Base-by-base conservation (phyloP, 2,888 invertebrate species). In the Drosophila bunnanda region DNA sequence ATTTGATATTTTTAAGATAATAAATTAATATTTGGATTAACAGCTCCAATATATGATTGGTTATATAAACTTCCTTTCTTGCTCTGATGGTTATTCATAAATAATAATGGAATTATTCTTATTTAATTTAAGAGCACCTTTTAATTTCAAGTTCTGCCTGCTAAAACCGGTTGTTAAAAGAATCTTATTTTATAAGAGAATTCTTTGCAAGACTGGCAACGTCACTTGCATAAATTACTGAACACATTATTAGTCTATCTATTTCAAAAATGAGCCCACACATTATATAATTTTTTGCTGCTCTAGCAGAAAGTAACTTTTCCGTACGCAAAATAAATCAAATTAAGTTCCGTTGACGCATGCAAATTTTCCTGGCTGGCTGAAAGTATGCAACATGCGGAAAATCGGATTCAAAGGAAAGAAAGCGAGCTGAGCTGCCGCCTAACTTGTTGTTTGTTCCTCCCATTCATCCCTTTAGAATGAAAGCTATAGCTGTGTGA, bases 301-400 rank as follows among this genome's bases (percentile, higher is more conserved):
- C 44, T 61, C 20, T 52, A 41, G 67, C 56, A 41, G 15, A 41
- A 25, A 55, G 58, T 52, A 50, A 64, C 39, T 65, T n/a, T 41
- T 32, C 8, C 41, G 57, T 52, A 38, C 38, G 61, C 64, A 76
- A 76, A 76, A 76, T 75, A 78, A 87, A 84, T 79, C 82, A 77
- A 77, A 79, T 81, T 75, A 70, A 70, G 60, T 73, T 57, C 55
- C 36, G 52, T 60, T 68, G 46, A 60, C 62, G 78, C 68, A 68
- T 58, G 74, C 60, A 55, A 68, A 59, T 73, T 50, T 59, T n/a
- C 20, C 12, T 10, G 22, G 53, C 43, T 17, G 58, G 67, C 82
- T 28, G 28, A 74, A 70, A 75, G 77, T 88, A 75, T 79, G 75
- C 82, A 85, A 39, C 65, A 9, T 30, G 28, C 36, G 68, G 44